Evolutionary conservation across 2,113 vertebrate genomes (phyloP).

Genomic region (Atlantisia rogersi): DNA sequence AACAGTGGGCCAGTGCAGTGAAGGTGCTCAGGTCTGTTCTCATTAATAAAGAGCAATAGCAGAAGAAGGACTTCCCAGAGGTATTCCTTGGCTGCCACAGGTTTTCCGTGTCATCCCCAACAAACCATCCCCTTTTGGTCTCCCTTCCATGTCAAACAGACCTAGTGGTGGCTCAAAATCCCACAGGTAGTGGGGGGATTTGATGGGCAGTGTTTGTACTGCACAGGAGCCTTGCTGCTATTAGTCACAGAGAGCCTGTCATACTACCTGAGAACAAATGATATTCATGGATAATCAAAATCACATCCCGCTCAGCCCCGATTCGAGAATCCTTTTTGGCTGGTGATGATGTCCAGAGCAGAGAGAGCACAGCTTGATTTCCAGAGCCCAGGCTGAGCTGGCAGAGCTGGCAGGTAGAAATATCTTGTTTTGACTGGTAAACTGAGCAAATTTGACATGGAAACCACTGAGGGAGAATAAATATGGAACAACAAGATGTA

Average conservation of each 20-base stretch:
- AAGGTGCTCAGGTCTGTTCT: background rate
- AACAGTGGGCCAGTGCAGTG: background rate
- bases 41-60: background rate
- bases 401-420: conserved; percentile 66
- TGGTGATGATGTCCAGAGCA: conserved; percentile 57
- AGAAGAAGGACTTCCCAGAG: background rate
- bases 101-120: background rate
- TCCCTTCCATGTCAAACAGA: background rate
- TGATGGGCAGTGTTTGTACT: background rate
- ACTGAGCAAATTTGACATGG: conserved; percentile 67
- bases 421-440: conserved; percentile 70
- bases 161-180: background rate
- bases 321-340: conserved; percentile 35
- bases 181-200: background rate
- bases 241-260: background rate
- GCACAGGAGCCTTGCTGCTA: background rate
- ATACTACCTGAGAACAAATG: conserved; percentile 11
- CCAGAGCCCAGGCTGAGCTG: conserved; percentile 62
- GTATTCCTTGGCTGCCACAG: background rate
- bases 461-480: conserved; percentile 67
- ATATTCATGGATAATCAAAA: background rate
- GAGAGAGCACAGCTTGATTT: conserved; percentile 69
- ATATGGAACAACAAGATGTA: conserved; percentile 63
- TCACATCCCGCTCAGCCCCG: background rate
- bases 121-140: background rate